Evolutionary conservation across 2,113 vertebrate genomes (phyloP).

Genomic region (Panthera leo): DNA sequence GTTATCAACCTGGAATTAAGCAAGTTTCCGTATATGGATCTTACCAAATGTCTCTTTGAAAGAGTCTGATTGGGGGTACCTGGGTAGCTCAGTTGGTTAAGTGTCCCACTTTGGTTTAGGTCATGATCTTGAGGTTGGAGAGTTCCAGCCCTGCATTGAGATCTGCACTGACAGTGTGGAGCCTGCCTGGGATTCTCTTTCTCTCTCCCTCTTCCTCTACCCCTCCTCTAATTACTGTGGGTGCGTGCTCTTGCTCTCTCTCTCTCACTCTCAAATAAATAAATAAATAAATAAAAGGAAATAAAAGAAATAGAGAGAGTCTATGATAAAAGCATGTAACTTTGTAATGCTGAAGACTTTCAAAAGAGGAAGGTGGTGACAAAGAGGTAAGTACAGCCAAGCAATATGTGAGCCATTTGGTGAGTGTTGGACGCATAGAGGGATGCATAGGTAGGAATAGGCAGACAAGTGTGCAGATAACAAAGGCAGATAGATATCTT

Average conservation of each 20-base stretch:
- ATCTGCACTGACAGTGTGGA: too few relatives aligned
- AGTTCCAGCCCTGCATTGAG: too few relatives aligned
- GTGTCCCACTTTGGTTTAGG: too few relatives aligned
- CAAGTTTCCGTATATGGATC: background rate
- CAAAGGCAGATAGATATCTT: background rate
- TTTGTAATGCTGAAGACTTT: background rate
- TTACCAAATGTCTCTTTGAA: background rate
- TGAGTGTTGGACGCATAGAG: background rate
- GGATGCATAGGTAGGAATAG: too few relatives aligned
- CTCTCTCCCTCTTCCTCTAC: too few relatives aligned
- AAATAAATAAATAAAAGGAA: too few relatives aligned
- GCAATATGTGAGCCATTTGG: background rate
- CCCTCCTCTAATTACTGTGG: too few relatives aligned
- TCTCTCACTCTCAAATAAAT: too few relatives aligned
- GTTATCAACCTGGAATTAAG: background rate
- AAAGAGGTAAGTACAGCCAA: background rate
- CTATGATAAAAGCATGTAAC: background rate
- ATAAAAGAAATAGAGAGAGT: background rate
- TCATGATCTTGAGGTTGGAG: too few relatives aligned
- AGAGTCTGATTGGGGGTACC: background rate
- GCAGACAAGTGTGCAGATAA: background rate
- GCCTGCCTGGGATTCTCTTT: too few relatives aligned
- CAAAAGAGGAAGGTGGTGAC: background rate
- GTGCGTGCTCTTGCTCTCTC: too few relatives aligned
- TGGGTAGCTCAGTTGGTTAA: too few relatives aligned